These are phyloP conservation scores for Synanthedon vespiformis DNA, from an alignment of 2,888 invertebrate species.

Conservation along the genomic window DNA sequence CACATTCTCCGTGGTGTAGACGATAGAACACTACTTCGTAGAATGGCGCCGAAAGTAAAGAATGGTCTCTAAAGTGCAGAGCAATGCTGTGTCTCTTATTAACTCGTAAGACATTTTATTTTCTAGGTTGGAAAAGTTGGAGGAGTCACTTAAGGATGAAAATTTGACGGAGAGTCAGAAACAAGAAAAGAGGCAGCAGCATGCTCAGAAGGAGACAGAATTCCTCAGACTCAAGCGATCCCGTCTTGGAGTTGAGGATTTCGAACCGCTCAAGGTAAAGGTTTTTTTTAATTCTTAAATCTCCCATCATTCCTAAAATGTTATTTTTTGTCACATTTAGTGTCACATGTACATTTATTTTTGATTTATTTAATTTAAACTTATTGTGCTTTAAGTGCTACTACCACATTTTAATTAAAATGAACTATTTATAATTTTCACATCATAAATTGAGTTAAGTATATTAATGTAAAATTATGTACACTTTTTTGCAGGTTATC, in stretches of 20 bases:
- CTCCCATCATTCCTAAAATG: too few species aligned
- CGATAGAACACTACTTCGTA: too few species aligned
- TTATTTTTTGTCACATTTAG: too few species aligned
- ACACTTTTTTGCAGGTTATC: constrained; percentile 65
- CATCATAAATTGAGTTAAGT: neutral
- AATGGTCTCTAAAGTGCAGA: too few species aligned
- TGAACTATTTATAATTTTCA: too few species aligned
- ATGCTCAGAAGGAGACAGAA: constrained; percentile 99
- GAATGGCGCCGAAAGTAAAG: too few species aligned
- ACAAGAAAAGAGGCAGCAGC: constrained; percentile 92
- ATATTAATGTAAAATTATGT: too few species aligned
- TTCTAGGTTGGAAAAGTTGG: constrained; percentile 86
- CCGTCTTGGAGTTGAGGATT: constrained; percentile 96
- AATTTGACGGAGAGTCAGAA: constrained; percentile 94
- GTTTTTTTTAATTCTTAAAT: neutral
- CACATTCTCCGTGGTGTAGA: too few species aligned
- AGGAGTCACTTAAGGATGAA: constrained; percentile 96
- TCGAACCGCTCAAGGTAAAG: constrained; percentile 97
- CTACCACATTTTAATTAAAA: too few species aligned
- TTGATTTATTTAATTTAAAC: too few species aligned
- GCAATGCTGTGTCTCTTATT: neutral
- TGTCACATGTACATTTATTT: too few species aligned
- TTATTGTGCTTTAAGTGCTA: too few species aligned
- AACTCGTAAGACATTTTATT: neutral
- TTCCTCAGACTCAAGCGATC: constrained; percentile 96